Evolutionary conservation across 2,797 vertebrate genomes (phyloP), one percentile per base, ranked within the genome.

Genomic region (Limosa lapponica): DNA sequence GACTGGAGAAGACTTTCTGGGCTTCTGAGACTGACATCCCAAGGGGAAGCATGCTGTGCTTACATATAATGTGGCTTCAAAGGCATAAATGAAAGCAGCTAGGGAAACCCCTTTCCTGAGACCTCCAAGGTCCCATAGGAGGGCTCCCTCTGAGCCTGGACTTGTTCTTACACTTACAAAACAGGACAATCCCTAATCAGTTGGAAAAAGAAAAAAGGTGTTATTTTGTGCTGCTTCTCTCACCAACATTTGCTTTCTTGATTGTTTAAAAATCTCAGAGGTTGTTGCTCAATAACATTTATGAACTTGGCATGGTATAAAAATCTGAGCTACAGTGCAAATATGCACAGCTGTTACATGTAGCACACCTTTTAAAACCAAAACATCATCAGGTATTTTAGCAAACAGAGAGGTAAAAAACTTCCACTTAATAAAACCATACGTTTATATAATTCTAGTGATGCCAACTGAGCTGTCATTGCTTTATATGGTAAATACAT

Each of bases 401-500:
- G 86, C 88, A 94, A 93, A 94, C 59, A 93, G 52, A 46, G 41
- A 51, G 41, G 86, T 79, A 82, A 57, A 95, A 94, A 34, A 8
- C 24, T 32, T 67, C 55, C 44, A 39, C 74, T 57, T 90, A 44
- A 80, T 89, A 51, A 84, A 94, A 46, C 24, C 71, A 43, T 85
- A 71, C 52, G 43, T 80, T 93, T 84, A 65, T 82, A 17, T 93
- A 91, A 39, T 77, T 80, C 62, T 75, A 54, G 28, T 65, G 32
- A 89, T 87, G 90, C 81, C 54, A 93, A 5, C 46, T 39, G 39
- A 70, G 22, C 58, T 90, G 70, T 72, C 66, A 20, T 72, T 81
- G 49, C 85, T 95, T 95, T 82, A 66, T 72, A 93, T 58, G 90
- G 91, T 71, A 93, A 95, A 96, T 77, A 79, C 17, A 55, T 32